These are phyloP conservation scores for Agrochola lota DNA, from an alignment of 2,888 invertebrate species.

Conservation along the genomic window DNA sequence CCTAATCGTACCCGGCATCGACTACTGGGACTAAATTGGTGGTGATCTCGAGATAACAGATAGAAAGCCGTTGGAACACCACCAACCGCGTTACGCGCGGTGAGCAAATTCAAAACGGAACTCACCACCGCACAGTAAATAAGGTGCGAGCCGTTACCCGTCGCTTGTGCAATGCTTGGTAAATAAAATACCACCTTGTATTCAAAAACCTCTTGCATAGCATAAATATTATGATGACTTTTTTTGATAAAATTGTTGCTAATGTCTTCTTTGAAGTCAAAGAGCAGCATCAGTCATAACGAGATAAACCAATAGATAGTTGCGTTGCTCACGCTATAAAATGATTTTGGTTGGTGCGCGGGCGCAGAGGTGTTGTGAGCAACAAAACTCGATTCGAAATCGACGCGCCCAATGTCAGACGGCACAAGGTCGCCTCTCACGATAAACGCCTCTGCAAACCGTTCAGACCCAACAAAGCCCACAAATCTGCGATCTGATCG, in stretches of 20 bases:
- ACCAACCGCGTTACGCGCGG: slow-evolving; percentile 87
- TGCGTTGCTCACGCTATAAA: slow-evolving; percentile 44
- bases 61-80: slow-evolving; percentile 86
- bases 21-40: slow-evolving; percentile 82
- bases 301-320: slow-evolving; percentile 46
- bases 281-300: slow-evolving; percentile 27
- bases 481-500: slow-evolving; percentile 71
- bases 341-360: slow-evolving; percentile 65
- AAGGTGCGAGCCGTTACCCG: slow-evolving; percentile 66
- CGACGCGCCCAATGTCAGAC: slow-evolving; percentile 85
- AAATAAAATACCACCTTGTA: slow-evolving; percentile 27
- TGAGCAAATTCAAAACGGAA: slow-evolving; percentile 80
- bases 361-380: slow-evolving; percentile 74
- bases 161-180: slow-evolving; percentile 62
- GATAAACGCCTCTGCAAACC: slow-evolving; percentile 79
- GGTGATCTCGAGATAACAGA: slow-evolving; percentile 84
- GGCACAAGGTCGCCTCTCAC: slow-evolving; percentile 86
- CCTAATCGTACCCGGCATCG: slow-evolving; percentile 79
- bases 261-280: slow-evolving; percentile 35
- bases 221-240: slow-evolving; percentile 22
- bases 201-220: slow-evolving; percentile 14
- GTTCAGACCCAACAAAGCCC: slow-evolving; percentile 68
- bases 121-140: slow-evolving; percentile 68
- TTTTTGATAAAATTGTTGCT: slow-evolving; percentile 34
- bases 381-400: slow-evolving; percentile 82